phyloP scores from a whole-genome alignment of 2,797 vertebrate species.

The Megalops cyprinoides region DNA sequence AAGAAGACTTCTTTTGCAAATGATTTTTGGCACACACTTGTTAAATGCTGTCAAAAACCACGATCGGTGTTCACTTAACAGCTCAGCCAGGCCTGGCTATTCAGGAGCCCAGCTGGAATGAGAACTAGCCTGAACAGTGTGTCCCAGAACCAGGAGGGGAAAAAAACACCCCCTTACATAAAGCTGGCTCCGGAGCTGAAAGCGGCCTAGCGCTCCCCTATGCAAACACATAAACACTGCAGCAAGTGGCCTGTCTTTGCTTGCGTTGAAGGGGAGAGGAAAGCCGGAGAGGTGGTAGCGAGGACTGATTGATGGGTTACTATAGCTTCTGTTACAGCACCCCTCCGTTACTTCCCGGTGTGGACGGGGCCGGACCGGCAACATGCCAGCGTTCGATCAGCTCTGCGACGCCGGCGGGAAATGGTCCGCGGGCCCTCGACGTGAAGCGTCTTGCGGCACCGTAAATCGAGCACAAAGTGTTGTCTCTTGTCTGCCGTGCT shows the following conservation, averaged over 20 bases:
- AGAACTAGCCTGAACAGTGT: not conserved
- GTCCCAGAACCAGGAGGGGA: not conserved
- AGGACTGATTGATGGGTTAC: constrained; percentile 8
- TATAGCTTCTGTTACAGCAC: not conserved
- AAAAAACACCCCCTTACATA: not conserved
- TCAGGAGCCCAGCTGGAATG: not conserved
- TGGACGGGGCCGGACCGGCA: not conserved
- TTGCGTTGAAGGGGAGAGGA: not conserved
- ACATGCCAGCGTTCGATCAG: not conserved
- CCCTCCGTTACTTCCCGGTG: not conserved
- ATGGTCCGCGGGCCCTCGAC: not conserved
- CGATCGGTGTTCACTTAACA: not conserved
- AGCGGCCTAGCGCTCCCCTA: not conserved
- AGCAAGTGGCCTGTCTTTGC: not conserved
- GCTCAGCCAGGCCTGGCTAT: not conserved
- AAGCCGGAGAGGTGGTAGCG: not conserved
- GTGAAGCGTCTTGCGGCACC: not conserved
- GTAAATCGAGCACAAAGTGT: not conserved
- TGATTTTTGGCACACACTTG: not conserved
- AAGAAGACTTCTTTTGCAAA: not conserved
- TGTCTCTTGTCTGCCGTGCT: not conserved
- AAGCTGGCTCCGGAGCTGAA: not conserved
- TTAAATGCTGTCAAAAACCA: not conserved
- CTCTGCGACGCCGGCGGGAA: not conserved
- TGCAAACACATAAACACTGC: not conserved